phyloP scores from a whole-genome alignment of 2,797 vertebrate genomes.

The Rhinophrynus dorsalis region DNA sequence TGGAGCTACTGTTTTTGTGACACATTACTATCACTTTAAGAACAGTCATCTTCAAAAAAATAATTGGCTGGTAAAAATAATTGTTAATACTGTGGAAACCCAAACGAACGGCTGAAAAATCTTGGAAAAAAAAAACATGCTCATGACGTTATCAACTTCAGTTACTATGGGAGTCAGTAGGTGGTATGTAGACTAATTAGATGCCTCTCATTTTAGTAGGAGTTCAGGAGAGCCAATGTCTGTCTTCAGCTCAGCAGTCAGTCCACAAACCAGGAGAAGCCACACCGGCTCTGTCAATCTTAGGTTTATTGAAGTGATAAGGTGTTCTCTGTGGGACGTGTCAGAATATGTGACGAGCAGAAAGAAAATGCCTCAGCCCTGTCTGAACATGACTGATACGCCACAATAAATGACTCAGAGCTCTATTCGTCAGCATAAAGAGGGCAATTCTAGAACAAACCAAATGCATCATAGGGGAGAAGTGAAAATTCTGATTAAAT shows the following conservation, averaged over 20 bases:
- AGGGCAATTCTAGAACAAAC: no score
- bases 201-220: slow-evolving; percentile 25
- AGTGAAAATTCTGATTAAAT: no score
- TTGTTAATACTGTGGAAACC: slow-evolving; percentile 39
- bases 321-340: background rate
- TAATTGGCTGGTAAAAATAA: slow-evolving; percentile 40
- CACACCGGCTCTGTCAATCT: slow-evolving; percentile 24
- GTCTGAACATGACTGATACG: background rate
- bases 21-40: no score
- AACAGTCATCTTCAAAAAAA: no score
- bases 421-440: no score
- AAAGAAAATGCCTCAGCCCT: background rate
- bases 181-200: slow-evolving; percentile 41
- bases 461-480: no score
- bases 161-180: slow-evolving; percentile 34
- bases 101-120: slow-evolving; percentile 8
- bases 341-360: slow-evolving; percentile 18
- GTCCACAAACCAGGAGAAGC: slow-evolving; percentile 19
- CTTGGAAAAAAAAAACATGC: slow-evolving; percentile 1
- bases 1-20: no score
- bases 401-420: no score
- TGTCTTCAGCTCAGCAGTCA: slow-evolving; percentile 39
- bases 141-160: slow-evolving; percentile 32
- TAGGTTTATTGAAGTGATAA: slow-evolving; percentile 13
- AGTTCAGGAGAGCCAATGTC: slow-evolving; percentile 25